A percentile compares a stretch with the other conserved stretches of the same genome.
Evolutionary conservation across 2,888 invertebrate genomes (phyloP).

Genomic region (Ormyrus thymus): DNA sequence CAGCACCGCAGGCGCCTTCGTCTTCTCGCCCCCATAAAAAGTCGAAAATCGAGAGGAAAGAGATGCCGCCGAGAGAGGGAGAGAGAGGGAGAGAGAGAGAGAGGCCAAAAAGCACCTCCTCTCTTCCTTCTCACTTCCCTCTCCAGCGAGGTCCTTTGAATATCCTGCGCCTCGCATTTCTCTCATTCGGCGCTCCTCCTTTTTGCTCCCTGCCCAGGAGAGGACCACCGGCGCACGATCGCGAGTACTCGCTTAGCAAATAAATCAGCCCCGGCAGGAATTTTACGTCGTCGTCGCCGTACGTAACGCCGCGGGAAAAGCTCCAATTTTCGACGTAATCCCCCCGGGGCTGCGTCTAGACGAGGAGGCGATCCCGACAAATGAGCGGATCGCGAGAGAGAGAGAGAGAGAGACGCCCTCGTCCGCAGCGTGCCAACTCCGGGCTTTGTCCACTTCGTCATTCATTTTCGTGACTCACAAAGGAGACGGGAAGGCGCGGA

Average conservation of each 20-base stretch:
- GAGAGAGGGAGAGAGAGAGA: background rate
- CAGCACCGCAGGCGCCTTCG: slow-evolving; percentile 52
- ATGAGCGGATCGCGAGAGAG: background rate
- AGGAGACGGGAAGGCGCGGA: no score
- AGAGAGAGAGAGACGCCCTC: background rate
- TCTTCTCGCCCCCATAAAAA: slow-evolving; percentile 52
- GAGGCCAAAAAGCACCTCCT: background rate
- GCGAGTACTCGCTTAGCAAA: background rate
- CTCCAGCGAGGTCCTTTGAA: no score
- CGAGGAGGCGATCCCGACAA: slow-evolving; percentile 1
- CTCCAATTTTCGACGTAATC: no score
- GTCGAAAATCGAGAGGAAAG: slow-evolving; percentile 47
- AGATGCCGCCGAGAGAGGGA: background rate
- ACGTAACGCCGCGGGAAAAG: no score
- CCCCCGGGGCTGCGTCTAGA: background rate
- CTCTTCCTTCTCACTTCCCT: no score
- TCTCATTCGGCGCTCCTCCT: no score
- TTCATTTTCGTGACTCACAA: no score
- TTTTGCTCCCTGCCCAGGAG: no score
- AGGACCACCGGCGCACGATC: no score
- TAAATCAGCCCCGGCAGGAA: slow-evolving; percentile 15
- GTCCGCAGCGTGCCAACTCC: slow-evolving; percentile 33
- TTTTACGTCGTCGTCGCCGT: slow-evolving; percentile 3
- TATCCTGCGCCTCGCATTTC: no score
- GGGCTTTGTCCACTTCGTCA: no score